Evolutionary conservation across 2,888 invertebrate genomes (phyloP), one percentile per base, ranked within the genome.

Genomic region (Rhagonycha lutea): DNA sequence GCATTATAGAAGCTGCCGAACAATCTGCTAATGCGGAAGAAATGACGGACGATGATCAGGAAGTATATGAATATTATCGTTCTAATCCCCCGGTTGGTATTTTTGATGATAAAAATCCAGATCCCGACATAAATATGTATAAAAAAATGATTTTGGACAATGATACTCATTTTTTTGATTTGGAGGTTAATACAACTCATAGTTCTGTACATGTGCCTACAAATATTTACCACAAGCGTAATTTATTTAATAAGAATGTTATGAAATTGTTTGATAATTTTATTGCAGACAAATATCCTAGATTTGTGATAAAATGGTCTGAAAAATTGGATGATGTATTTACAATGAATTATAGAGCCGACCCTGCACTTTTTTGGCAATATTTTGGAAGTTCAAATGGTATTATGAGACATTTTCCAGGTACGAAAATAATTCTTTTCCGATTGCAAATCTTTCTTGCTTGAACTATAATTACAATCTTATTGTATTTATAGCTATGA

Each of bases 331-430:
- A 98, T 83, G 91, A 93, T 29, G 92, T 94, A 8, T 99, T 98
- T 87, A 89, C 89, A 72, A 92, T 94, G 84, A 99, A 99, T 87
- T 96, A 95, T 85, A 91, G 94, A 79, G 92, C 94, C 0, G 97
- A 98, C 89, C 97, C 97, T 0, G 95, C 96, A 0, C 88, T 98
- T 47, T 94, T 94, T 0, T 99, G 98, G 97, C 99, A 99, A 88
- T 98, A 98, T 88, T 99, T 99, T 87, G 98, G 99, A 28, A 97
- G 97, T 81, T 93, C 96, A 29, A 93, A 95, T 4, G 99, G 99
- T 12, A 94, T 99, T 83, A 91, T 99, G 83, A 90, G 99, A 8
- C 95, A 96, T 85, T 99, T 94, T 89, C 99, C 99, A 70, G 87
- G 87, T 85, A 82, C 70, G 61, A 60, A 71, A 32, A 65, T 7